phyloP scores from a whole-genome alignment of 2,113 vertebrate genomes.

The Corythornis cristatus region DNA sequence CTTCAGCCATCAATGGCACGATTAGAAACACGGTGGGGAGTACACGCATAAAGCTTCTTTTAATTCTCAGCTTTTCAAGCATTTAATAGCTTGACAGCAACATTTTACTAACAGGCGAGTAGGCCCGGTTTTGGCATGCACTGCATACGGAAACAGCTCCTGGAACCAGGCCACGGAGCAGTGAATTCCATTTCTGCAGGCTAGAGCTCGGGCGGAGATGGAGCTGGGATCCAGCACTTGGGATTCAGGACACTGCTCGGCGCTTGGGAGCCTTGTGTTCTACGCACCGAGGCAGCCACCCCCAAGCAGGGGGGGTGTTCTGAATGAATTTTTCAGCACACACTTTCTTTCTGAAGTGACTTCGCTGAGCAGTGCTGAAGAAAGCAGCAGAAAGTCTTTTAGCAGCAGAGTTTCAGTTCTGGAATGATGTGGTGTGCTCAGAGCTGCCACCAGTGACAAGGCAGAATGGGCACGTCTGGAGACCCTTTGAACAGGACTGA shows the following conservation, averaged over 20 bases:
- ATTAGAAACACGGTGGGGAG: slow-evolving; percentile 55
- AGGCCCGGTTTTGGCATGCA: slow-evolving; percentile 67
- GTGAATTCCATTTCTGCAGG: slow-evolving; percentile 63
- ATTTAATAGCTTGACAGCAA: slow-evolving; percentile 72
- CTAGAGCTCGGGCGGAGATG: slow-evolving; percentile 48
- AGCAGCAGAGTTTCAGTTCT: background rate
- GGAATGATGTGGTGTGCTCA: background rate
- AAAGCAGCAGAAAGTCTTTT: background rate
- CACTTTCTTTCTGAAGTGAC: background rate
- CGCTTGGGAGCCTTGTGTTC: background rate
- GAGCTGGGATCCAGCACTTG: slow-evolving; percentile 21
- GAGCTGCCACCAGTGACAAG: background rate
- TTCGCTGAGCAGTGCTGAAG: background rate
- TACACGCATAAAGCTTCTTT: slow-evolving; percentile 57
- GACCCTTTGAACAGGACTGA: background rate
- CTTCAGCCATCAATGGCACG: slow-evolving; percentile 36
- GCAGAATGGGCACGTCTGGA: background rate
- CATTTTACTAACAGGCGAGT: slow-evolving; percentile 72
- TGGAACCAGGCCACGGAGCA: slow-evolving; percentile 62
- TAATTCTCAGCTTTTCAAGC: slow-evolving; percentile 70
- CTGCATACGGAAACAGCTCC: slow-evolving; percentile 52
- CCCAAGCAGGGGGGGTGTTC: background rate
- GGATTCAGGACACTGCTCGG: slow-evolving; percentile 10
- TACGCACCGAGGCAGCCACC: fast-evolving
- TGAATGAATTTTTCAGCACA: background rate